Conservation (phyloP, 1,140 invertebrate genomes). For the Macrobrachium rosenbergii region DNA sequence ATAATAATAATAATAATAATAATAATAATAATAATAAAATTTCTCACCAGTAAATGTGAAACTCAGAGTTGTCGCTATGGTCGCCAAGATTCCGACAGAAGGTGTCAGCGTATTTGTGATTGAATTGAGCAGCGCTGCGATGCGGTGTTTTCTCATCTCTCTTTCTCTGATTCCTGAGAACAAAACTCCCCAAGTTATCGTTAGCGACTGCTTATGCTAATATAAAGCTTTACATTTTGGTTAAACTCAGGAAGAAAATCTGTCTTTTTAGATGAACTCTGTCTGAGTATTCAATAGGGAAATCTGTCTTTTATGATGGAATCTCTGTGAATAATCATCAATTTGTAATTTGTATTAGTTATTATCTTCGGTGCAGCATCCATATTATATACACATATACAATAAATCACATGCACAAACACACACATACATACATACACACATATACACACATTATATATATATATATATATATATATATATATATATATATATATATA, state of each 20-base stretch:
- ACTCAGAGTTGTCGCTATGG: constrained; percentile 51
- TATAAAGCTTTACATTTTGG: no score
- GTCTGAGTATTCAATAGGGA: no score
- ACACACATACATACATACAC: neutral
- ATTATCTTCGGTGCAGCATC: no score
- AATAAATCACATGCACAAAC: neutral
- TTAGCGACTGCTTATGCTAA: no score
- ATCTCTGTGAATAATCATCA: no score
- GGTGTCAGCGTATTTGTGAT: constrained; percentile 52
- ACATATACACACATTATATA: neutral
- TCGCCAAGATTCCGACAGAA: constrained; percentile 58
- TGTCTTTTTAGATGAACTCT: no score
- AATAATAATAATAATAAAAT: neutral
- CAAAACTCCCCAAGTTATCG: no score
- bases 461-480: neutral
- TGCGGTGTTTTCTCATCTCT: constrained; percentile 54
- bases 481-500: constrained; percentile 17
- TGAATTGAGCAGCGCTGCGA: constrained; percentile 47
- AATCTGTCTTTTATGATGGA: no score
- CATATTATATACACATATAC: no score
- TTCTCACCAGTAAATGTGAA: constrained; percentile 55
- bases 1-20: no score
- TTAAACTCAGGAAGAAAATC: no score
- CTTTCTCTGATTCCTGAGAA: constrained; percentile 31
- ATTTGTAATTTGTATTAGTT: no score